Base-by-base conservation (phyloP, 2,113 vertebrate genomes). In the Colinus virginianus region DNA sequence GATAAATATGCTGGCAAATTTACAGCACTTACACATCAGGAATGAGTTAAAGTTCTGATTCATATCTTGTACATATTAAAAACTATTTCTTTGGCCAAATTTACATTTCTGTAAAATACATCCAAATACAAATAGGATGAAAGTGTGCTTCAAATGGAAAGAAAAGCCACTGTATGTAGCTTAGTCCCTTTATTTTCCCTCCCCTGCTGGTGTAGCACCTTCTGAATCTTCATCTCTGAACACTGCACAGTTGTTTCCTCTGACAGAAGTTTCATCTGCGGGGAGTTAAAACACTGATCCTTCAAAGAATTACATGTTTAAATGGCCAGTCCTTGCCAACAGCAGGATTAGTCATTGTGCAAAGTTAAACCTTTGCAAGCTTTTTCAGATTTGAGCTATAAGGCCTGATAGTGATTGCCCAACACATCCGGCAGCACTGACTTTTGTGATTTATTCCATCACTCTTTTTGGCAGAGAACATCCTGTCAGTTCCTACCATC, bases 21-120 rank as follows among this genome's bases (percentile, higher is more conserved):
- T 69, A 38, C 7, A 72, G 26, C 16, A 75, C 17, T 61, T 53
- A 43, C 26, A 22, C 13, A 76, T 28, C 28, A 84, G 72, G n/a
- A 92, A 93, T 5, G 32, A 36, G 58, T 81, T 90, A 87, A 94
- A 72, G 9, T 13, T 78, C 58, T 90, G 84, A 91, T 81, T 78
- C 45, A 28, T 51, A 17, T 48, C 36, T 68, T 36, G 9, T 9
- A 34, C 40, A 9, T 46, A 38, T 18, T 77, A n/a, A 13, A 89
- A 84, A 62, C 23, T 36, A 56, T 5, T 9, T 76, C 67, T 76
- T 76, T 48, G 62, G 23, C 5, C 45, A 62, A 51, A 91, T 74
- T 68, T 69, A 19, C 62, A 82, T 81, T 89, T 84, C 26, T 88
- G 42, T 48, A 87, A 84, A 66, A 87, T 3, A n/a, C 8, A 46